These are phyloP conservation scores for Masticophis lateralis DNA, from an alignment of 2,797 vertebrate genomes.

Conservation along the genomic window DNA sequence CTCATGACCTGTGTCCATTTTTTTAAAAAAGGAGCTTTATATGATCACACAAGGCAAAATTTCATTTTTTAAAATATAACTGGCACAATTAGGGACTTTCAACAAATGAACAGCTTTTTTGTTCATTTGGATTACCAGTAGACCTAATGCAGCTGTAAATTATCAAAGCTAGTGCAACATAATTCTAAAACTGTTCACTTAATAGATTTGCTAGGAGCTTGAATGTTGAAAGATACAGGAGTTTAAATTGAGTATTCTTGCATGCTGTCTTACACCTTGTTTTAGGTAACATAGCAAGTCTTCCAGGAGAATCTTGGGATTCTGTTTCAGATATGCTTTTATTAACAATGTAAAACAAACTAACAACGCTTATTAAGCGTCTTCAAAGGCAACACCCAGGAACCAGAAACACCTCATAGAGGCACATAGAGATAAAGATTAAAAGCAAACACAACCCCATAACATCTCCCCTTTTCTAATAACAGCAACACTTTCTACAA, in stretches of 20 bases:
- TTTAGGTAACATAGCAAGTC: neutral
- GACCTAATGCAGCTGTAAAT: neutral
- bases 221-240: neutral
- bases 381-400: too few relatives aligned
- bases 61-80: neutral
- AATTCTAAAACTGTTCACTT: neutral
- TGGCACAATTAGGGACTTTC: neutral
- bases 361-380: too few relatives aligned
- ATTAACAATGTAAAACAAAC: too few relatives aligned
- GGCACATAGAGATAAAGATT: too few relatives aligned
- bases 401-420: too few relatives aligned
- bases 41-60: neutral
- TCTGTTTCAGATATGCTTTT: too few relatives aligned
- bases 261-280: neutral
- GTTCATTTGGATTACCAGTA: neutral
- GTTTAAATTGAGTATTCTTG: neutral
- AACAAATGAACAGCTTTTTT: slow-evolving; percentile 3
- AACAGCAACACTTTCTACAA: too few relatives aligned
- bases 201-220: neutral
- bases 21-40: neutral
- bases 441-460: too few relatives aligned
- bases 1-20: neutral
- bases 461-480: too few relatives aligned
- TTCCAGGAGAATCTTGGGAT: neutral
- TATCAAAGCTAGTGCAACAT: neutral